A percentile compares a stretch with the other conserved stretches of the same genome.
phyloP scores from a whole-genome alignment of 2,888 invertebrate species.

The Ophion ventricosus region DNA sequence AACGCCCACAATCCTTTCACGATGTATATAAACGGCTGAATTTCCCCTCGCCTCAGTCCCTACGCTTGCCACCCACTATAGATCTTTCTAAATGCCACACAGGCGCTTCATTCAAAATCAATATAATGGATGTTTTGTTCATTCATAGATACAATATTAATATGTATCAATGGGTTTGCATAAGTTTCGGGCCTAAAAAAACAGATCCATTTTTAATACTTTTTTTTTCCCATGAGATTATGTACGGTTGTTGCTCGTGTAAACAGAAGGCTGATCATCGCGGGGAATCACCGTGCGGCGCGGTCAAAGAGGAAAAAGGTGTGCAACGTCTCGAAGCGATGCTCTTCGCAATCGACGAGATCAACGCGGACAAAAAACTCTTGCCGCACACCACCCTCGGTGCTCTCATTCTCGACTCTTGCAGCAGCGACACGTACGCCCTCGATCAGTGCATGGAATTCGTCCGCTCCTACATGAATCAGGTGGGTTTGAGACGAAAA shows the following conservation, averaged over 20 bases:
- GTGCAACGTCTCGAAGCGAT: slow-evolving; percentile 89
- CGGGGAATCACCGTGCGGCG: slow-evolving; percentile 84
- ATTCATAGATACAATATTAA: too few species aligned
- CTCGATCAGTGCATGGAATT: slow-evolving; percentile 89
- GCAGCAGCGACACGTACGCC: slow-evolving; percentile 88
- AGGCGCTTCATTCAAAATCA: too few species aligned
- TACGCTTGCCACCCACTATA: too few species aligned
- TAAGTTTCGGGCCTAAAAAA: not conserved
- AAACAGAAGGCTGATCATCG: slow-evolving; percentile 77
- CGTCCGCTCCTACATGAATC: slow-evolving; percentile 86
- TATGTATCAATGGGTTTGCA: too few species aligned
- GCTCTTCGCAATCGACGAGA: slow-evolving; percentile 87
- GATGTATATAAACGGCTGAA: not conserved
- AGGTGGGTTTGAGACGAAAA: slow-evolving; percentile 78
- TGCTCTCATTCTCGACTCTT: slow-evolving; percentile 80
- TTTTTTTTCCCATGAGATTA: too few species aligned
- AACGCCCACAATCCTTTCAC: slow-evolving; percentile 7
- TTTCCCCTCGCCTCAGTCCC: too few species aligned
- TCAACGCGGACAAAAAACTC: slow-evolving; percentile 85
- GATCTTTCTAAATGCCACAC: too few species aligned
- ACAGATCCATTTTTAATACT: not conserved
- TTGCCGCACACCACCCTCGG: slow-evolving; percentile 86
- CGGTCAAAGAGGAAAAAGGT: slow-evolving; percentile 88
- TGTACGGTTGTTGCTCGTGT: not conserved
- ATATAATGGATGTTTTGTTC: too few species aligned